These are phyloP conservation scores for Pteria penguin DNA, from an alignment of 2,888 invertebrate genomes.

Conservation along the genomic window DNA sequence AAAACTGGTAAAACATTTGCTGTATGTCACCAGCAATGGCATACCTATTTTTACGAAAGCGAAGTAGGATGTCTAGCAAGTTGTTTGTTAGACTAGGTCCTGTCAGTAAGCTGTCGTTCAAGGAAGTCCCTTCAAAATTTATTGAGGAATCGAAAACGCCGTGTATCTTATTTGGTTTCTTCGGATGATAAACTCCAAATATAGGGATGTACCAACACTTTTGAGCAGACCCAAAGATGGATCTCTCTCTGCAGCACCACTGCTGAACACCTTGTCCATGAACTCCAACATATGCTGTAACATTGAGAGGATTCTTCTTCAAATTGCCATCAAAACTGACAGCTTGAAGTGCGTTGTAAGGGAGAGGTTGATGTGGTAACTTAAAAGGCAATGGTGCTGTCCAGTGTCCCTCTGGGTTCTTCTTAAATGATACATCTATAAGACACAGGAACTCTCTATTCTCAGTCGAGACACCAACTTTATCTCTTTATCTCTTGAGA, in stretches of 20 bases:
- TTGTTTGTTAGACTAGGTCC: conserved; percentile 49
- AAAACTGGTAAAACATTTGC: conserved; percentile 32
- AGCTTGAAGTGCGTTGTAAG: too few species aligned
- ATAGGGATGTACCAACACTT: neutral
- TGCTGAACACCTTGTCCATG: too few species aligned
- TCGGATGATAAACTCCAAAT: neutral
- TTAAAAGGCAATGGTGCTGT: too few species aligned
- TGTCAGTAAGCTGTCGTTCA: conserved; percentile 42
- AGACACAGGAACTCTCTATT: too few species aligned
- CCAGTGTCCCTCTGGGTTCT: too few species aligned
- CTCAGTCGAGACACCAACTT: too few species aligned
- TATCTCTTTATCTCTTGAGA: too few species aligned
- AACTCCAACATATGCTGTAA: too few species aligned
- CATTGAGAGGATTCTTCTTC: too few species aligned
- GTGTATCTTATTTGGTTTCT: neutral
- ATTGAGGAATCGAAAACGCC: conserved; percentile 40
- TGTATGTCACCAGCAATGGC: conserved; percentile 43
- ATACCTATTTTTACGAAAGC: conserved; percentile 40
- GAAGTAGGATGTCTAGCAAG: conserved; percentile 39
- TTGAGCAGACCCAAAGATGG: neutral
- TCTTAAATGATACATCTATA: too few species aligned
- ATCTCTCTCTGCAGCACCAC: neutral
- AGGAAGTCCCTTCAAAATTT: conserved; percentile 7
- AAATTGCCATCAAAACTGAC: too few species aligned
- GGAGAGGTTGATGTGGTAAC: too few species aligned